Conservation (phyloP, 1,140 invertebrate species). For the Episyrphus balteatus region DNA sequence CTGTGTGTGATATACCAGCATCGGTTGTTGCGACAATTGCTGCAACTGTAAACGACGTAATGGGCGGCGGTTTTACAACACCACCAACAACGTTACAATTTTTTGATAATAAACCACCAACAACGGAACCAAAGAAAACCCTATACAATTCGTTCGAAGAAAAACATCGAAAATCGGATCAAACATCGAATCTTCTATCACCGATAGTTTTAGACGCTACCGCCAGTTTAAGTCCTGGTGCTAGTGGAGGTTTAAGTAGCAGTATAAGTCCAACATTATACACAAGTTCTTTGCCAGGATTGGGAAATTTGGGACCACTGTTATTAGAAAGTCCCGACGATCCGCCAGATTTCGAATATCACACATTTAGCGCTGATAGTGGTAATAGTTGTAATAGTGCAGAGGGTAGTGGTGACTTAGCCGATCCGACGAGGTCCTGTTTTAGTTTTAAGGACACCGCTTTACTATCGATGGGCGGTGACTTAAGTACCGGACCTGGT, state of each 20-base stretch:
- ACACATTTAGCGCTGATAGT: slow-evolving; percentile 18
- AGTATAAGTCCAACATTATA: slow-evolving; percentile 21
- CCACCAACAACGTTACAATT: slow-evolving; percentile 15
- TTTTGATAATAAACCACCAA: slow-evolving; percentile 3
- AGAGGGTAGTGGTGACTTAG: slow-evolving; percentile 10
- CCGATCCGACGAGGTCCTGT: slow-evolving; percentile 20
- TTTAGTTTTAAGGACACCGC: slow-evolving; percentile 25
- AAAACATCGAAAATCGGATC: too few relatives aligned
- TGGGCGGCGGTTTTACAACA: slow-evolving; percentile 33
- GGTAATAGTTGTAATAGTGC: too few relatives aligned
- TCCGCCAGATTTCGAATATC: slow-evolving; percentile 32
- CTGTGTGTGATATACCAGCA: neutral
- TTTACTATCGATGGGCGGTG: slow-evolving; percentile 23
- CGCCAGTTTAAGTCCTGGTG: slow-evolving; percentile 5
- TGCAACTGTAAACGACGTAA: slow-evolving; percentile 15
- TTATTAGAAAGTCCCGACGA: slow-evolving; percentile 32
- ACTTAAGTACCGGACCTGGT: slow-evolving; percentile 16
- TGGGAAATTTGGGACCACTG: slow-evolving; percentile 7
- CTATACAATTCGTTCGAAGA: too few relatives aligned
- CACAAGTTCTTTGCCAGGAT: too few relatives aligned
- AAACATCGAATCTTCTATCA: too few relatives aligned
- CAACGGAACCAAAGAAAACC: slow-evolving; percentile 1
- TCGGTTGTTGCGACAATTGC: neutral
- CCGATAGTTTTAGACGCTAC: too few relatives aligned
- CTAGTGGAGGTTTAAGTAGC: slow-evolving; percentile 11